Percentiles rank a stretch among this genome's conserved stretches.
phyloP scores from a whole-genome alignment of 1,140 invertebrate species.

The Latrodectus geometricus region DNA sequence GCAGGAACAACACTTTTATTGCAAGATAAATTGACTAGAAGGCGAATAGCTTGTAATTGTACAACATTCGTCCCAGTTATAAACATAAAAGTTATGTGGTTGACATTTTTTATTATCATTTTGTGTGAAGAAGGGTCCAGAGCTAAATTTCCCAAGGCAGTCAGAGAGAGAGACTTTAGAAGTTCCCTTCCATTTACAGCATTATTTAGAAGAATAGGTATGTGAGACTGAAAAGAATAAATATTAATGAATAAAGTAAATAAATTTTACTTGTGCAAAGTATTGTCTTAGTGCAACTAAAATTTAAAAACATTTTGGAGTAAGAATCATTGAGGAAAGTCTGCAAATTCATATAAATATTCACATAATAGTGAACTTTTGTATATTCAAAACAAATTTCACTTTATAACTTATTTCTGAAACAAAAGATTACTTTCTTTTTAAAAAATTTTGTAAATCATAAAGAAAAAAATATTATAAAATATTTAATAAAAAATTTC shows the following conservation, averaged over 20 bases:
- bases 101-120: slow-evolving; percentile 39
- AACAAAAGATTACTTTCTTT: too few species aligned
- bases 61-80: slow-evolving; percentile 67
- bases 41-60: slow-evolving; percentile 74
- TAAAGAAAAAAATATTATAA: too few species aligned
- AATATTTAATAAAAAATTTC: too few species aligned
- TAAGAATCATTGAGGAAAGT: too few species aligned
- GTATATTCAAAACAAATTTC: too few species aligned
- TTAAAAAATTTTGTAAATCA: too few species aligned
- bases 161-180: slow-evolving; percentile 66
- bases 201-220: slow-evolving; percentile 69
- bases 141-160: slow-evolving; percentile 72
- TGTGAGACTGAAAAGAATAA: slow-evolving; percentile 66
- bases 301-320: too few species aligned
- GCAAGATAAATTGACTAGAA: slow-evolving; percentile 77
- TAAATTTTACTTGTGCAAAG: neutral
- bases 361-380: too few species aligned
- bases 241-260: neutral
- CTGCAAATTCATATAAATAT: too few species aligned
- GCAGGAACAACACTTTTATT: slow-evolving; percentile 76
- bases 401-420: too few species aligned
- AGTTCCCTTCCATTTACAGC: slow-evolving; percentile 65
- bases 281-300: too few species aligned
- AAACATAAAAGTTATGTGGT: slow-evolving; percentile 65
- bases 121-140: slow-evolving; percentile 64